phyloP scores from a whole-genome alignment of 2,888 invertebrate genomes.

The Pollenia labialis region DNA sequence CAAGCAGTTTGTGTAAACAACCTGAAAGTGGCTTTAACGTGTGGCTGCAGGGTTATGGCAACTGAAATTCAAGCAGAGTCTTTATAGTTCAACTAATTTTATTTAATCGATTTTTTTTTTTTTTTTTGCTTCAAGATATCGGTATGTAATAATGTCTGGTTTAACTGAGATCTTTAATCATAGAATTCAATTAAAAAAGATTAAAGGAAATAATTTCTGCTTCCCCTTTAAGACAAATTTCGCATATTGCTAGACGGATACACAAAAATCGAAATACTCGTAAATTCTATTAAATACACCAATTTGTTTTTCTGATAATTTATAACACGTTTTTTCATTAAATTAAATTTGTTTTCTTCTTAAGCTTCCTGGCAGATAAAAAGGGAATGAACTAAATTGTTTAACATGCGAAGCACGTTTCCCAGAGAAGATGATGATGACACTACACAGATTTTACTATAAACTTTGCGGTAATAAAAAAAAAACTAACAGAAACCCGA shows the following conservation, averaged over 20 bases:
- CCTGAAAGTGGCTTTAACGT: no score
- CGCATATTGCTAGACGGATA: neutral
- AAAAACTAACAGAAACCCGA: neutral
- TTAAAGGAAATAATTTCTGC: neutral
- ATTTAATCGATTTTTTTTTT: no score
- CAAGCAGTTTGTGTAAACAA: no score
- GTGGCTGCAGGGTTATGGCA: no score
- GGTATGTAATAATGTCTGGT: no score
- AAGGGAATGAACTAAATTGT: conserved; percentile 14
- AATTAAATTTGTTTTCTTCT: conserved; percentile 56
- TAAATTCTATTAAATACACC: neutral
- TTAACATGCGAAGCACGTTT: conserved; percentile 62
- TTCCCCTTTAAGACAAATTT: neutral
- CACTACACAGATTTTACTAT: conserved; percentile 68
- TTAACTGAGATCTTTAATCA: no score
- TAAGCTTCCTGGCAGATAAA: neutral
- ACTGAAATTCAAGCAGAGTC: no score
- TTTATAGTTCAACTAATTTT: no score
- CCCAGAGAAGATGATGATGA: conserved; percentile 51
- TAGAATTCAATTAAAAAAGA: no score
- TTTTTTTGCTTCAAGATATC: no score
- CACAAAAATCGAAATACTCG: conserved; percentile 12
- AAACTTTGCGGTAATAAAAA: conserved; percentile 39
- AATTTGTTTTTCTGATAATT: conserved; percentile 60
- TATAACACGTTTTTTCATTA: conserved; percentile 67